Base-by-base conservation (phyloP, 37 sponge, comb jelly and placozoan genomes). In the Aphrocallistes beatrix region DNA sequence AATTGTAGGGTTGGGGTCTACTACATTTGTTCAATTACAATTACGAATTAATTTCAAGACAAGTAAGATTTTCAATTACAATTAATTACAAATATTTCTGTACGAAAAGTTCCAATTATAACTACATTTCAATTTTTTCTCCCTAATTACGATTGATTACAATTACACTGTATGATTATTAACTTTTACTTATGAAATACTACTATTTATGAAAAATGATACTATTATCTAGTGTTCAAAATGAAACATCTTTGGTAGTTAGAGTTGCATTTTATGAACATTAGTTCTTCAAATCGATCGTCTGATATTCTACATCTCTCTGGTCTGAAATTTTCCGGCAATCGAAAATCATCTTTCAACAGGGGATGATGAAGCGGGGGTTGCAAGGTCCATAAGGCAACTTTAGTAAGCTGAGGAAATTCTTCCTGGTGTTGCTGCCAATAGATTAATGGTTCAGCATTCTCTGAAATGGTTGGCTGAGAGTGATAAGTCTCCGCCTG, bases 391-490 rank as follows among this genome's bases (percentile, higher is more conserved):
- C 49, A 47, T 17, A 47, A 47, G 49, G 49, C 49, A 47, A 47
- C 49, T 47, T 47, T 47, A 47, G 49, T 47, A 60, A 60, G 17
- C 75, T 60, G 75, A 13, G 75, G 75, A 19, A 60, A 60, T 60
- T 60, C 75, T 3, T 60, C 75, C 75, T 60, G 75, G 21, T 60
- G 8, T 60, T 60, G 75, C 75, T 60, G 75, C 75, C 75, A 60
- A 60, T 60, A 60, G 8, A 60, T 60, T 60, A 47, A 47, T 47
- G 49, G 45, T 13, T 42, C 45, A 42, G 45, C 45, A 42, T 42
- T 42, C 45, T 42, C 45, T 42, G 45, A 42, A 42, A 42, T 42
- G 6, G 45, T 42, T 42, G 45, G 45, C 45, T 42, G 45, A 42
- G 13, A 42, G 75, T 25, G 45, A 42, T 42, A 16, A 42, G 45